phyloP scores from a whole-genome alignment of 2,113 vertebrate species.

The Rutilus rutilus region DNA sequence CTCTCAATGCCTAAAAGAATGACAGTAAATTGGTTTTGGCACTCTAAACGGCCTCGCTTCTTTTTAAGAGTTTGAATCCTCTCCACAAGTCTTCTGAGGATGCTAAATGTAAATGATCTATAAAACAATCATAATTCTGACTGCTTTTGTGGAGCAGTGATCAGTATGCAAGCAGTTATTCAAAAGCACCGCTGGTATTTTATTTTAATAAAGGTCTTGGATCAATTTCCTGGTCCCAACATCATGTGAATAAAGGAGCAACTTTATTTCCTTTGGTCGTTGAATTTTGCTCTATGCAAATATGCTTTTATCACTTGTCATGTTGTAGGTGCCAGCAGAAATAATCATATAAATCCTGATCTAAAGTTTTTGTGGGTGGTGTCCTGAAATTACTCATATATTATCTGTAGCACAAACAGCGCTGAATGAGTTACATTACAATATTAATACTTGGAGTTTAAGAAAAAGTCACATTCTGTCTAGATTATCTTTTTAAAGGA shows the following conservation, averaged over 20 bases:
- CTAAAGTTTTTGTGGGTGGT: background rate
- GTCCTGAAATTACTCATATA: background rate
- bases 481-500: background rate
- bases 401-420: background rate
- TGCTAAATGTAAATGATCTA: background rate
- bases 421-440: background rate
- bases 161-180: background rate
- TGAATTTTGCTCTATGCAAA: background rate
- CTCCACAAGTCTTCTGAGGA: background rate
- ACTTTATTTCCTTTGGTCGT: background rate
- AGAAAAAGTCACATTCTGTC: background rate
- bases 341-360: background rate
- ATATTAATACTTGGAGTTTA: background rate
- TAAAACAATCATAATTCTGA: background rate
- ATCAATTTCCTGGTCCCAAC: background rate
- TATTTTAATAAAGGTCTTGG: background rate
- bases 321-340: background rate
- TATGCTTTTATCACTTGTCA: background rate
- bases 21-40: constrained; percentile 26
- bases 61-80: constrained; percentile 1
- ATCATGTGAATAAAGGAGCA: background rate
- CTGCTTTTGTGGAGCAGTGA: background rate
- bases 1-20: background rate
- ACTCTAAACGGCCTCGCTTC: background rate
- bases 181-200: background rate